A percentile compares a stretch with the other conserved stretches of the same genome.
These are phyloP conservation scores for Nanorana parkeri DNA, from an alignment of 2,113 vertebrate genomes.

Conservation along the genomic window DNA sequence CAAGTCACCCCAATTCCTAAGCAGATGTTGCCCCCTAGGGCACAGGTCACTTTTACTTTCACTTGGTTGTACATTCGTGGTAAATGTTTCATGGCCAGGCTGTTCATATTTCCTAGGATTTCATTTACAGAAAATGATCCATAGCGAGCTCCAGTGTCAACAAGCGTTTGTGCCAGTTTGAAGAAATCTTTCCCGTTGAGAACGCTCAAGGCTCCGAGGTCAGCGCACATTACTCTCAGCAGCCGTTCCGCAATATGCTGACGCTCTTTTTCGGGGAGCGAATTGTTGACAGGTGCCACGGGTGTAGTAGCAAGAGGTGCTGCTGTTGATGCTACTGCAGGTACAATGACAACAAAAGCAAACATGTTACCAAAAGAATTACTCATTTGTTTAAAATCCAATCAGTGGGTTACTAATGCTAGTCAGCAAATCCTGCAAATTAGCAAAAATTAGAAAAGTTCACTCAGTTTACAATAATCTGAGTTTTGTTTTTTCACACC, in stretches of 20 bases:
- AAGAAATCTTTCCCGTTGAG: conserved; percentile 95
- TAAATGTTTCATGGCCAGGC: conserved; percentile 91
- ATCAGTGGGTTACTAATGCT: no score
- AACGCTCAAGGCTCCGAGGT: conserved; percentile 88
- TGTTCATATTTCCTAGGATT: conserved; percentile 93
- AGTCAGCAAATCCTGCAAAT: not conserved
- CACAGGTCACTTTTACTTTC: conserved; percentile 97
- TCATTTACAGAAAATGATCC: conserved; percentile 94
- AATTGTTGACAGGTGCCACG: conserved; percentile 71
- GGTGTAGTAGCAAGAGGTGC: conserved; percentile 67
- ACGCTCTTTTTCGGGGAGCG: conserved; percentile 93
- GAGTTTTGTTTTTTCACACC: no score
- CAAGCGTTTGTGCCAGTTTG: conserved; percentile 93
- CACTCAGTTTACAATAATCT: no score
- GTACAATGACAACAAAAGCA: no score
- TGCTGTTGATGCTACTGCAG: not conserved
- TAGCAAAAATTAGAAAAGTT: conserved; percentile 15
- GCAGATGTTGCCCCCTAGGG: conserved; percentile 92
- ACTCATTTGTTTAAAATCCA: no score
- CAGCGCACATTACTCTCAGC: conserved; percentile 92
- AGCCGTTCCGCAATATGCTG: conserved; percentile 95
- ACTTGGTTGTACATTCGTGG: conserved; percentile 99
- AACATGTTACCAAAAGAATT: no score
- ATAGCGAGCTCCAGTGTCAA: conserved; percentile 93
- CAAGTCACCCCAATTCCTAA: conserved; percentile 94